Evolutionary conservation across 2,113 vertebrate species (phyloP), one percentile per base, ranked within the genome.

Genomic region (Pelmatolapia mariae): DNA sequence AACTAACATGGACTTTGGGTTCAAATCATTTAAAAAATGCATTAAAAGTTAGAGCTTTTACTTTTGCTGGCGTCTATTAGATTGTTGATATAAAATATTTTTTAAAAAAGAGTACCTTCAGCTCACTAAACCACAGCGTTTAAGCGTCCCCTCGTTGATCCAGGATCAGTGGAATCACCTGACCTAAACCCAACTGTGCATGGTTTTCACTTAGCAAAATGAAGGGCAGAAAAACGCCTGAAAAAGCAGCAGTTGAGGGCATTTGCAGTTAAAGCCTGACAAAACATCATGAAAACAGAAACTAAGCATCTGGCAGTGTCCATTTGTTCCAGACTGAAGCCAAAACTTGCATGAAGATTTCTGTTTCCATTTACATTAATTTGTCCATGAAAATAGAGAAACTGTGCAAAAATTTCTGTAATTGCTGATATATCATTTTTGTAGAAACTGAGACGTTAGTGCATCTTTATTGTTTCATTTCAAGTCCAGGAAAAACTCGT

Each of bases 241-340:
- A 71, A 8, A 38, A 71, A 71, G 5, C 66, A 43, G 12, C 36
- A 43, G 36, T 40, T 71, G 36, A 10, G 5, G 12, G 12, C 36
- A 12, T 38, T 38, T 40, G 36, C 36, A 43, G 66, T 43, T 24
- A 15, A 43, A 40, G n/a, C n/a, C 63, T 68, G 63, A 38, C 33
- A 68, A 68, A 68, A 22, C 63, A 68, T 22, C 63, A 68, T 22
- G 33, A 40, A 68, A 68, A 40, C 33, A 40, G 33, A 38, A 68
- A 40, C 18, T n/a, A n/a, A 5, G 33, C 11, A 43, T 43, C 22
- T 24, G 66, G 36, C 36, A 71, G 10, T 16, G 12, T 71, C 66
- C n/a, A 43, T 43, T 71, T 40, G 66, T 24, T 43, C 66, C n/a
- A 71, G n/a, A 71, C 19, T 71, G 7, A 40, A 71, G 66, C 38